These are phyloP conservation scores for Serranus cabrilla DNA, from an alignment of 2,797 vertebrate species.

Conservation along the genomic window DNA sequence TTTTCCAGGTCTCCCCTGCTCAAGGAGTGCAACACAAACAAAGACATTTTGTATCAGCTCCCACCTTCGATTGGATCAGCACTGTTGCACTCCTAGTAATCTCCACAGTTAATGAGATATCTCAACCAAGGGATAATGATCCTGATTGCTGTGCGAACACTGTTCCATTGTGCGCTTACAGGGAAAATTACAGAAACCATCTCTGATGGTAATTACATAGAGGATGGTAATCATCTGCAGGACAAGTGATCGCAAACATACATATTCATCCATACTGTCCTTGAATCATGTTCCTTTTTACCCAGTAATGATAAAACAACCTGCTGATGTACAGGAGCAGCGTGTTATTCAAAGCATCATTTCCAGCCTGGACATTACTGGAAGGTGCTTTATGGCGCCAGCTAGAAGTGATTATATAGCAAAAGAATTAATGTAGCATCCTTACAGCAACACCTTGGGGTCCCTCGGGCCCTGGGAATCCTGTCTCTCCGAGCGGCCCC, in stretches of 20 bases:
- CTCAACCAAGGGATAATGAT: conserved; percentile 80
- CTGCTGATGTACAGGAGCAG: conserved; percentile 3
- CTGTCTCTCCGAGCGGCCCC: conserved; percentile 95
- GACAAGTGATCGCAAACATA: conserved; percentile 58
- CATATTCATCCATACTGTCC: conserved; percentile 68
- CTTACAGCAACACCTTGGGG: conserved; percentile 93
- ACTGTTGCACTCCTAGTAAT: conserved; percentile 81
- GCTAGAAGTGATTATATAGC: conserved; percentile 39
- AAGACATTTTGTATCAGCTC: conserved; percentile 78
- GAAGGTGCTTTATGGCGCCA: conserved; percentile 36
- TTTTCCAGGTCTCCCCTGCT: conserved; percentile 94
- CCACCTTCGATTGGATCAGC: conserved; percentile 82
- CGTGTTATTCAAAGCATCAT: conserved; percentile 2
- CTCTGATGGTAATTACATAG: conserved; percentile 81
- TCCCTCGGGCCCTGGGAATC: conserved; percentile 97
- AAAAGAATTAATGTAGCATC: conserved; percentile 53
- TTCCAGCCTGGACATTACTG: conserved; percentile 26
- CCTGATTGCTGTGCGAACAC: conserved; percentile 80
- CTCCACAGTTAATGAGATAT: conserved; percentile 84
- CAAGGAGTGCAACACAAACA: conserved; percentile 80
- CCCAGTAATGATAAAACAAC: conserved; percentile 4
- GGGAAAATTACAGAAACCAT: conserved; percentile 79
- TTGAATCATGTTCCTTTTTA: conserved; percentile 45
- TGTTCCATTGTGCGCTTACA: conserved; percentile 77
- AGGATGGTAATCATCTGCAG: conserved; percentile 73